Evolutionary conservation across 35 echinoderm and acorn worm genomes (phyloP), one percentile per base, ranked within the genome.

Genomic region (Heliocidaris erythrogramma): DNA sequence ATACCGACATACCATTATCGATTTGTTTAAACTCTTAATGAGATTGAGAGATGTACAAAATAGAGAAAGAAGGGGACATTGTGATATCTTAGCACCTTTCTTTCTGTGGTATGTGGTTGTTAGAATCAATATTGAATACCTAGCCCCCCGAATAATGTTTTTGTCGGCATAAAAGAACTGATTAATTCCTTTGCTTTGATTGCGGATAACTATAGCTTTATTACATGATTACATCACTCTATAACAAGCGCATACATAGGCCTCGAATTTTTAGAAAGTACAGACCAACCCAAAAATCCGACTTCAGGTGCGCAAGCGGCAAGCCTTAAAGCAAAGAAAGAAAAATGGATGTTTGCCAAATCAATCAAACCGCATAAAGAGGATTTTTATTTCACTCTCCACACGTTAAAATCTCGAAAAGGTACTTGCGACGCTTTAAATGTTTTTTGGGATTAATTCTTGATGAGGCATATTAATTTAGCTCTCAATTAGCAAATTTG

Each of bases 401-500:
- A 89, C 87, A 89, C 87, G 42, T 89, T 89, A 89, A 17, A 48
- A 89, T 32, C 47, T 89, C 31, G 5, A 48, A 89, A 88, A 47
- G 87, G 87, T 48, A 89, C 87, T 89, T 89, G 9, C 5, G 31
- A 35, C 11, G 31, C 47, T 89, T 42, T 89, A 42, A 89, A 18
- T 89, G 87, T 47, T 89, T 11, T 47, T 89, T 47, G 31, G 87
- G 87, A 89, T 42, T 42, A 89, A 6, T 89, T 89, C 31, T 24
- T 48, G 47, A 89, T 32, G 18, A 89, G 24, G 32, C 31, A 48
- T 89, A 48, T 47, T 89, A 89, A 89, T 47, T 47, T 30, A n/a
- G 32, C 87, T 47, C 87, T 32, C 87, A 48, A 89, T 48, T 48
- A 88, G 86, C 86, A 88, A 88, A 88, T 48, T 47, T 48, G 87